These are phyloP conservation scores for Drosophila melanica DNA, from an alignment of 1,140 invertebrate genomes.

Conservation along the genomic window DNA sequence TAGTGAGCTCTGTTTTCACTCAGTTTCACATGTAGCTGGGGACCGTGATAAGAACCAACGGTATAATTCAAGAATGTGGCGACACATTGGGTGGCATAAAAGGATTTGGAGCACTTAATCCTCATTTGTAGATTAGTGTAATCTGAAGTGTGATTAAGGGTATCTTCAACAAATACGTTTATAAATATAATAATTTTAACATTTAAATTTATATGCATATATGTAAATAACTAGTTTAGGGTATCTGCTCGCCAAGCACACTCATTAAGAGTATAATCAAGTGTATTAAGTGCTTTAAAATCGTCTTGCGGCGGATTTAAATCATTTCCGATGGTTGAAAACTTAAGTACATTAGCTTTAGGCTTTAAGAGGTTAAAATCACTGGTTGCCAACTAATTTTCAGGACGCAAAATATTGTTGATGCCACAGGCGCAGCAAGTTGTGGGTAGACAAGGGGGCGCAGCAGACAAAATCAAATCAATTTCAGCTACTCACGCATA, in stretches of 20 bases:
- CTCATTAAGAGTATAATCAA: too few species aligned
- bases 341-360: background rate
- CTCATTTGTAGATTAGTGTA: background rate
- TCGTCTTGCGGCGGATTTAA: background rate
- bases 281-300: background rate
- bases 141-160: background rate
- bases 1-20: slow-evolving; percentile 22
- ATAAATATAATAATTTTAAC: too few species aligned
- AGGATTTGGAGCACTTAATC: background rate
- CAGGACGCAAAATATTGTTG: slow-evolving; percentile 10
- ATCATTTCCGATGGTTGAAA: background rate
- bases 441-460: background rate
- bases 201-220: too few species aligned
- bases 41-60: background rate
- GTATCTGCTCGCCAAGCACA: too few species aligned
- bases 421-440: slow-evolving; percentile 15
- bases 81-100: background rate
- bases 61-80: background rate
- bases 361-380: slow-evolving; percentile 2
- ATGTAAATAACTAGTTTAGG: too few species aligned
- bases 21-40: background rate
- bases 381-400: slow-evolving; percentile 8
- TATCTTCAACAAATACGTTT: background rate
- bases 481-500: slow-evolving; percentile 46
- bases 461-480: slow-evolving; percentile 30